phyloP scores from a whole-genome alignment of 2,888 invertebrate species.

The Tholera decimalis region DNA sequence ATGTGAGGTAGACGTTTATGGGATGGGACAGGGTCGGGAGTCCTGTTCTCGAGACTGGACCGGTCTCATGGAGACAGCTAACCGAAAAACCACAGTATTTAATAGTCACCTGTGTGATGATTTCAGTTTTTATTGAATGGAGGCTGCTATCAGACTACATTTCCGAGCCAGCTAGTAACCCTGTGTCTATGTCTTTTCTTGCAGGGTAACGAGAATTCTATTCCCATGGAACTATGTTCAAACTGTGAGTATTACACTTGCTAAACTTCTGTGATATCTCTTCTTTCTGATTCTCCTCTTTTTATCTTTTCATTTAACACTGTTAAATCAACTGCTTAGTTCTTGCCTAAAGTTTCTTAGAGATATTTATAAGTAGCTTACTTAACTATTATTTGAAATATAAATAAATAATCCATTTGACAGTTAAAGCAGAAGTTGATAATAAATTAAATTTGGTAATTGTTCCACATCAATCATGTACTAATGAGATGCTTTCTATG shows the following conservation, averaged over 20 bases:
- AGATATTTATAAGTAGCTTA: conserved; percentile 73
- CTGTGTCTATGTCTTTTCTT: conserved; percentile 74
- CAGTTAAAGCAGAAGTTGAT: conserved; percentile 37
- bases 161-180: conserved; percentile 30
- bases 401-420: conserved; percentile 44
- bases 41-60: conserved; percentile 25
- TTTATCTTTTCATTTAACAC: conserved; percentile 70
- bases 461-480: conserved; percentile 51
- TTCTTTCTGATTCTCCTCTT: conserved; percentile 63
- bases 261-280: conserved; percentile 45
- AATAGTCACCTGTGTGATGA: conserved; percentile 8
- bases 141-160: background rate
- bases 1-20: conserved; percentile 18
- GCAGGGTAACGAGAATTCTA: conserved; percentile 98
- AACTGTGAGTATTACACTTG: conserved; percentile 94
- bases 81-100: background rate
- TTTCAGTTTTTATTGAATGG: background rate
- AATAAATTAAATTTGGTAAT: conserved; percentile 37
- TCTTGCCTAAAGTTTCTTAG: conserved; percentile 75
- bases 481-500: conserved; percentile 66
- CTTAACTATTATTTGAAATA: conserved; percentile 62
- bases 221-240: conserved; percentile 99
- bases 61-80: conserved; percentile 22
- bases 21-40: too few species aligned
- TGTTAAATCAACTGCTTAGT: conserved; percentile 73